Conservation (phyloP, 2,113 vertebrate genomes). For the Apteryx owenii region DNA sequence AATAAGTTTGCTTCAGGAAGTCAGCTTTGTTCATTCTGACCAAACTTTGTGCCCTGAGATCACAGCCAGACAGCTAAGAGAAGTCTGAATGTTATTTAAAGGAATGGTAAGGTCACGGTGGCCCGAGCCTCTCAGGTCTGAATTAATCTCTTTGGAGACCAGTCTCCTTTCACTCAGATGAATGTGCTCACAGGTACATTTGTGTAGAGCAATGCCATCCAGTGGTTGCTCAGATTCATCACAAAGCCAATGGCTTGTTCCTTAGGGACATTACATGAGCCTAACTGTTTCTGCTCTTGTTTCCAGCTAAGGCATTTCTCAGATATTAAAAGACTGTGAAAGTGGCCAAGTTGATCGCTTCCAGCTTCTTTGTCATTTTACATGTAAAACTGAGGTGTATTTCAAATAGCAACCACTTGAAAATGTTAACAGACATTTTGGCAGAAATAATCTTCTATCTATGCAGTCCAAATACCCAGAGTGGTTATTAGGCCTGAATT, state of each 20-base stretch:
- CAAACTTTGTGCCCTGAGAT: neutral
- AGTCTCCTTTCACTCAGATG: neutral
- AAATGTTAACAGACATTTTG: neutral
- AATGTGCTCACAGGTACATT: neutral
- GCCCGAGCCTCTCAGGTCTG: slow-evolving; percentile 3
- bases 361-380: neutral
- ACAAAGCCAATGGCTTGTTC: slow-evolving; percentile 22
- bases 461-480: neutral
- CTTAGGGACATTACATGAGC: neutral
- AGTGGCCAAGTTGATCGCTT: neutral
- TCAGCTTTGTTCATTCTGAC: neutral
- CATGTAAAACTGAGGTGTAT: neutral
- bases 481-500: neutral
- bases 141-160: slow-evolving; percentile 20
- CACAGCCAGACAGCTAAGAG: neutral
- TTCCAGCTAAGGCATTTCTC: neutral
- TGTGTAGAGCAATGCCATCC: slow-evolving; percentile 38
- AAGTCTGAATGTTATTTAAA: slow-evolving; percentile 20
- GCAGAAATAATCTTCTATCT: neutral
- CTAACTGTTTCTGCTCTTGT: neutral
- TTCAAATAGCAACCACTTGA: neutral
- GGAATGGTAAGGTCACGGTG: slow-evolving; percentile 20
- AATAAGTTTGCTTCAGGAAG: neutral
- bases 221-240: slow-evolving; percentile 42
- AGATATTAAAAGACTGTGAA: neutral